Base-by-base conservation (phyloP, 1,140 invertebrate genomes). In the Drosophila santomea region DNA sequence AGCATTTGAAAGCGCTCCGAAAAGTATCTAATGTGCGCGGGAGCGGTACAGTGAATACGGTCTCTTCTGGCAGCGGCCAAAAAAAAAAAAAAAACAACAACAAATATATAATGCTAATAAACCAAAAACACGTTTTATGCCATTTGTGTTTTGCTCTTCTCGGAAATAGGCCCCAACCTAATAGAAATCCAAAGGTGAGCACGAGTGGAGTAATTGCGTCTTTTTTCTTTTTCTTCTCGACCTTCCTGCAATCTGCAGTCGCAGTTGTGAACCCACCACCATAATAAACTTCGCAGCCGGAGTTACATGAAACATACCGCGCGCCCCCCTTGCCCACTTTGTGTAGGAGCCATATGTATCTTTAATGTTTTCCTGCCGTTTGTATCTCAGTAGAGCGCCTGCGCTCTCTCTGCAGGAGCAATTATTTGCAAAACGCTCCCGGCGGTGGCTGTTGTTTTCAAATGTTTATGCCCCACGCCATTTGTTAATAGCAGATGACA, bases 331-430 rank as follows among this genome's bases (percentile, higher is more conserved):
- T 32, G 20, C 20, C 20, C 38, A 23, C 2, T n/a, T n/a, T 17
- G 35, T 10, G 39, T 25, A n/a, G 38, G 38, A 48, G 45, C 56
- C 76, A 67, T 78, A 56, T 84, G 76, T 84, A 84, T 84, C 80
- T 84, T 84, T 57, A 85, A 77, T 76, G 61, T 56, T 77, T 75
- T 71, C 43, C 77, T 66, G 61, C 50, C 45, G 68, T 50, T 55
- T 78, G 63, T 82, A 72, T 82, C 69, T 75, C 28, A 4, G 17
- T 56, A 86, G 83, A 58, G 82, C 83, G 83, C 83, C 61, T 78
- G 82, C 83, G 82, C 76, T 78, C 75, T 79, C 44, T 72, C 5
- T 39, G 14, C 51, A 28, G 32, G 2, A 61, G 23, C 39, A 23
- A 28, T 39, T 14, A 35, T 62, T 64, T 61, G 56, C 57, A 45